A percentile compares a stretch with the other conserved stretches of the same genome.
These are phyloP conservation scores for Drosophila infuscata DNA, from an alignment of 2,888 invertebrate species.

Conservation along the genomic window DNA sequence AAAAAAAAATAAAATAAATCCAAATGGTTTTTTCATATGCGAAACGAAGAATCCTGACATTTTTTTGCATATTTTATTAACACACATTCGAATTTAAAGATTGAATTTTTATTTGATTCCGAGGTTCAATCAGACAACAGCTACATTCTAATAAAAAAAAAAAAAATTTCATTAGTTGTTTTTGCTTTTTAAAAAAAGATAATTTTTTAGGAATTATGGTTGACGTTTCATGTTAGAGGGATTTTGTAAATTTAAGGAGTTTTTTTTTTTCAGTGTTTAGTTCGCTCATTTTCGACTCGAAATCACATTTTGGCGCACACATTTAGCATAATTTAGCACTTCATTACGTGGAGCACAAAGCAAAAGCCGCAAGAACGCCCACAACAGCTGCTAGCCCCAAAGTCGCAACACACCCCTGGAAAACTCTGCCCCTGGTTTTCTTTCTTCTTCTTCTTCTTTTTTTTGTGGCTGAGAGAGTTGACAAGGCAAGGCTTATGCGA, in stretches of 20 bases:
- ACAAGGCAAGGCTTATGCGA: constrained; percentile 44
- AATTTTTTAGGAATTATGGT: background rate
- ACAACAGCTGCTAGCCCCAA: constrained; percentile 58
- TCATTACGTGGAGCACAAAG: constrained; percentile 54
- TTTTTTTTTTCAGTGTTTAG: background rate
- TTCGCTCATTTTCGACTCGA: constrained; percentile 14
- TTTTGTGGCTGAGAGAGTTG: constrained; percentile 8
- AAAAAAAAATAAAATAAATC: too few species aligned
- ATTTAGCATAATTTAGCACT: constrained; percentile 75
- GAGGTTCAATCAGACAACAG: too few species aligned
- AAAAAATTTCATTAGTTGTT: background rate
- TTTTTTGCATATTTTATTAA: too few species aligned
- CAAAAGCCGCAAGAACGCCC: constrained; percentile 60
- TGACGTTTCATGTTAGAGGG: background rate
- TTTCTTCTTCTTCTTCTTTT: too few species aligned
- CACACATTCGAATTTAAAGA: too few species aligned
- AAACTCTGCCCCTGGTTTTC: background rate
- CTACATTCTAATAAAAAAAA: background rate
- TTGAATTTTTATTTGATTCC: too few species aligned
- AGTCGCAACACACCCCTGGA: background rate
- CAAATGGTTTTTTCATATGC: too few species aligned
- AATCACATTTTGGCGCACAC: constrained; percentile 65
- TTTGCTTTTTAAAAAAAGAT: background rate
- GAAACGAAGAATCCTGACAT: too few species aligned
- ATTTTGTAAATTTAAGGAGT: background rate